phyloP scores from a whole-genome alignment of 2,888 invertebrate species.

The Drosophila paramelanica region DNA sequence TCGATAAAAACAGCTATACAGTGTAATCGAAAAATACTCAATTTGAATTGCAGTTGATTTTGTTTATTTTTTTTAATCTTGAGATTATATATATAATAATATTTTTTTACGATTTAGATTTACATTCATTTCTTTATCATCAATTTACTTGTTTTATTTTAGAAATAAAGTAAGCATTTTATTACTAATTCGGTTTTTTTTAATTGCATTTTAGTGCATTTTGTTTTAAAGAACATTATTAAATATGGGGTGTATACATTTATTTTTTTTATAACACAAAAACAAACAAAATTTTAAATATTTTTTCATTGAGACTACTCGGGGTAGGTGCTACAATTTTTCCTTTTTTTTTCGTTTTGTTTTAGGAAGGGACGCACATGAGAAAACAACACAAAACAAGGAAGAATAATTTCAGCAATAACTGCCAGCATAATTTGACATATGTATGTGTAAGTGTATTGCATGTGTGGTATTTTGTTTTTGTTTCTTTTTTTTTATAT shows the following conservation, averaged over 20 bases:
- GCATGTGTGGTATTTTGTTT: conserved; percentile 26
- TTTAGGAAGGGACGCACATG: conserved; percentile 23
- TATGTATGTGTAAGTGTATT: conserved; percentile 42
- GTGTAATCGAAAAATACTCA: conserved; percentile 19
- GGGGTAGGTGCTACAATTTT: conserved; percentile 19
- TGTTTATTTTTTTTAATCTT: conserved; percentile 64
- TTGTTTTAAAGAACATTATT: conserved; percentile 73
- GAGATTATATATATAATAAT: conserved; percentile 70
- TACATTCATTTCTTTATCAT: conserved; percentile 76
- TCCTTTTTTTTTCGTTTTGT: not conserved
- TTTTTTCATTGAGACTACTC: conserved; percentile 48
- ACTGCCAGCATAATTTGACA: conserved; percentile 58
- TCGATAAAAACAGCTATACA: not conserved
- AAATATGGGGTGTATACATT: conserved; percentile 61
- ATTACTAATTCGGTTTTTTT: conserved; percentile 71
- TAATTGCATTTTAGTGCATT: conserved; percentile 72
- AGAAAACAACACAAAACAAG: conserved; percentile 67
- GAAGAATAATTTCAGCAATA: conserved; percentile 45
- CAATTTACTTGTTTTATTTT: conserved; percentile 79
- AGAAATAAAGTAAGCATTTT: conserved; percentile 81
- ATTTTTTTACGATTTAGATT: conserved; percentile 76
- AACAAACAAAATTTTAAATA: conserved; percentile 75
- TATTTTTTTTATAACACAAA: conserved; percentile 71
- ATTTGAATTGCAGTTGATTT: conserved; percentile 52
- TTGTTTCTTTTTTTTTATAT: not conserved